A percentile compares a stretch with the other conserved stretches of the same genome.
These are phyloP conservation scores for Pocillopora verrucosa DNA, from an alignment of 64 coral and sea anemone genomes.

Conservation along the genomic window DNA sequence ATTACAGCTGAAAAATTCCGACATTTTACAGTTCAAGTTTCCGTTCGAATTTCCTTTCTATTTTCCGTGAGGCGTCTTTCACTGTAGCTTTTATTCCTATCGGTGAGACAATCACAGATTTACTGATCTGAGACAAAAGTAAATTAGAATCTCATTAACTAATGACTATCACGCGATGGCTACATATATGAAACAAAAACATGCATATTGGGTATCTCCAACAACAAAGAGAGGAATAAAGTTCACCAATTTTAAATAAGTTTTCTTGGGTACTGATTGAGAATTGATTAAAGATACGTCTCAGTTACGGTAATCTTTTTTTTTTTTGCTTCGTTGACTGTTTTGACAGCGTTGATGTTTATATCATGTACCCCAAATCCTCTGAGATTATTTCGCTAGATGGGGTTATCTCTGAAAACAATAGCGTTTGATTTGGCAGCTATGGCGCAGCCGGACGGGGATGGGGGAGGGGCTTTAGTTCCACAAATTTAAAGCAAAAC, in stretches of 20 bases:
- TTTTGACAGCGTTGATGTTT: not conserved
- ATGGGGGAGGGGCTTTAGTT: too few relatives aligned
- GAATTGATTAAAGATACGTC: not conserved
- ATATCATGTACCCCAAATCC: not conserved
- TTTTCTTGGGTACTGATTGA: not conserved
- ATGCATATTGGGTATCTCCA: not conserved
- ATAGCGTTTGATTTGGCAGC: not conserved
- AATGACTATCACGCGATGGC: not conserved
- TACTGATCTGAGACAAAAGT: not conserved
- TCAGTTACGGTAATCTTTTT: not conserved
- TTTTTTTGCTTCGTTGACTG: not conserved
- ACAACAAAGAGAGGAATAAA: not conserved
- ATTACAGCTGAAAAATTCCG: conserved; percentile 31
- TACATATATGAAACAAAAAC: not conserved
- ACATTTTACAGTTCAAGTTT: not conserved
- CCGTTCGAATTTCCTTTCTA: not conserved
- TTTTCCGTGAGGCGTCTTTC: too few relatives aligned
- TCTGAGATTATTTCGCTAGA: not conserved
- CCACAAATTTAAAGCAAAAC: too few relatives aligned
- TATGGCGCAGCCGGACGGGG: too few relatives aligned
- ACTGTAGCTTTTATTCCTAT: not conserved
- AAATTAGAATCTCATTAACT: conserved; percentile 16
- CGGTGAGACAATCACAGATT: not conserved
- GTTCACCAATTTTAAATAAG: not conserved
- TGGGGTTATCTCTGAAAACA: not conserved